phyloP scores from a whole-genome alignment of 2,888 invertebrate species.

The Brachypalpus laphriformis region DNA sequence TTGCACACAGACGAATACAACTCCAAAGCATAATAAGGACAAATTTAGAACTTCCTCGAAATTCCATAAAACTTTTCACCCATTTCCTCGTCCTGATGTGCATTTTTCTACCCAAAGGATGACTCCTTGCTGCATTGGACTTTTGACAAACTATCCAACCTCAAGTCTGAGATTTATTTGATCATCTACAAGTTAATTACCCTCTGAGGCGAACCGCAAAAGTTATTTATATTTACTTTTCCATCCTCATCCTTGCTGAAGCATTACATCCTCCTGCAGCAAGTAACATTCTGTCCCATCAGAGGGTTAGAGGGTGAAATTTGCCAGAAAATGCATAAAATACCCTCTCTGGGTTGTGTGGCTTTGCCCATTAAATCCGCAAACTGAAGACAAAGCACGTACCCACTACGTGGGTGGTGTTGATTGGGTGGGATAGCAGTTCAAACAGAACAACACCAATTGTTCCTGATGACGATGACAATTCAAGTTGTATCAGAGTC shows the following conservation, averaged over 20 bases:
- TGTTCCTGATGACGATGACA: constrained; percentile 37
- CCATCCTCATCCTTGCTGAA: background rate
- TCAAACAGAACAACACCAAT: constrained; percentile 28
- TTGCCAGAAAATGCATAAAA: too few relatives aligned
- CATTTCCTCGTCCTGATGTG: too few relatives aligned
- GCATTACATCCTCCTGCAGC: constrained; percentile 46
- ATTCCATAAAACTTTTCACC: too few relatives aligned
- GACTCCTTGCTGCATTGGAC: too few relatives aligned
- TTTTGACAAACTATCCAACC: constrained; percentile 19
- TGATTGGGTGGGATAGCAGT: background rate
- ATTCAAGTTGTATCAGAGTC: constrained; percentile 25
- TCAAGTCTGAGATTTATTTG: constrained; percentile 46
- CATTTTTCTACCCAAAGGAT: too few relatives aligned
- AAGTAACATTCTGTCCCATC: constrained; percentile 9
- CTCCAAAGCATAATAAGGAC: too few relatives aligned
- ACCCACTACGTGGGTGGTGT: constrained; percentile 16
- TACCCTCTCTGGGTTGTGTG: constrained; percentile 30
- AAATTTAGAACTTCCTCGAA: too few relatives aligned
- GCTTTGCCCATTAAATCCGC: constrained; percentile 38
- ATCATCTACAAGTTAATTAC: constrained; percentile 71
- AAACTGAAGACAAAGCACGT: constrained; percentile 58
- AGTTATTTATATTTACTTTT: constrained; percentile 68
- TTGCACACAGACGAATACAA: too few relatives aligned
- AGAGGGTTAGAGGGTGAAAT: background rate
- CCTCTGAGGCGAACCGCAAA: constrained; percentile 65